These are phyloP conservation scores for Triops longicaudatus DNA, from an alignment of 1,140 invertebrate species.

Conservation along the genomic window DNA sequence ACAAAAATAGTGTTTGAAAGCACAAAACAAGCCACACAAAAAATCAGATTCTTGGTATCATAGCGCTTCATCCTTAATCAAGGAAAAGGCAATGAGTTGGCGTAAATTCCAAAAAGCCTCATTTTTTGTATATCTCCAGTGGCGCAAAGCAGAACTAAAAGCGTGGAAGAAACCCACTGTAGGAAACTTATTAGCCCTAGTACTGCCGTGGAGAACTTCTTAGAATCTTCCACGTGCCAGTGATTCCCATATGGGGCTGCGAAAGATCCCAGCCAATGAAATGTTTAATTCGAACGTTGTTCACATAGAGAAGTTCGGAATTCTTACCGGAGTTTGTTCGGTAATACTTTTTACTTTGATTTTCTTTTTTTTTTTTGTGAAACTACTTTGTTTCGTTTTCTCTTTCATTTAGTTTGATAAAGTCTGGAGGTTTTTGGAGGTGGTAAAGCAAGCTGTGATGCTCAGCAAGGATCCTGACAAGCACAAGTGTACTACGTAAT, in stretches of 20 bases:
- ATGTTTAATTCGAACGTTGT: too few relatives aligned
- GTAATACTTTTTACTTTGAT: too few relatives aligned
- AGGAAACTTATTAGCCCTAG: not conserved
- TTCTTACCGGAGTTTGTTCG: too few relatives aligned
- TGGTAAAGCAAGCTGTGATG: slow-evolving; percentile 8
- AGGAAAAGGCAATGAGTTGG: not conserved
- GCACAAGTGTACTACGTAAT: slow-evolving; percentile 2
- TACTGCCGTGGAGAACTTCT: too few relatives aligned
- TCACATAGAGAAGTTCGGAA: too few relatives aligned
- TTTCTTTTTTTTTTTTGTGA: not conserved
- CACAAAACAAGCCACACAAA: not conserved
- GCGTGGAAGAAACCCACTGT: not conserved
- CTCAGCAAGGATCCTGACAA: not conserved
- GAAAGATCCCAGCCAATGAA: too few relatives aligned
- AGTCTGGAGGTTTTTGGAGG: not conserved
- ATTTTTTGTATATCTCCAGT: not conserved
- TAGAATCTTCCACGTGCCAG: too few relatives aligned
- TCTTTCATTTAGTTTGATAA: not conserved
- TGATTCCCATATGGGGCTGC: too few relatives aligned
- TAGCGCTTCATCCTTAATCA: slow-evolving; percentile 3
- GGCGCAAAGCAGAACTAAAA: not conserved
- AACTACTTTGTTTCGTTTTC: not conserved
- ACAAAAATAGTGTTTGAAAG: too few relatives aligned
- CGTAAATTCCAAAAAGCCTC: not conserved
- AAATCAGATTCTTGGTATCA: not conserved